Base-by-base conservation (phyloP, 1,140 invertebrate genomes). In the Calosoma granatense region DNA sequence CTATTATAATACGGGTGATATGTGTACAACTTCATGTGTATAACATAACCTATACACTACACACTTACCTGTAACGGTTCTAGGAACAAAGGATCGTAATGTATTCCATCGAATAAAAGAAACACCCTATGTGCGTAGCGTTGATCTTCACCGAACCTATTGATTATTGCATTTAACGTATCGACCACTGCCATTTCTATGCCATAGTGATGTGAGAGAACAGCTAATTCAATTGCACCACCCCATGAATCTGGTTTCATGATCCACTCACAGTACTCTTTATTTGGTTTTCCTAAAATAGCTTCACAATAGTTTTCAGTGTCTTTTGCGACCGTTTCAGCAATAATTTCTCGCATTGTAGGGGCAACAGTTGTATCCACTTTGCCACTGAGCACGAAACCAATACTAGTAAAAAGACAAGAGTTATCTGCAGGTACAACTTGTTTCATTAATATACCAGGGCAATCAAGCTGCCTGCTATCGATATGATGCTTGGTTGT, bases 371-470 rank as follows among this genome's bases (percentile, higher is more conserved):
- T 77, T 55, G 85, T 80, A 67, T 94, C 87, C 20, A 91, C 79
- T 72, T 85, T 84, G 20, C 90, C 90, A 66, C 81, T 83, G 56
- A 83, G 68, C 57, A 83, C 81, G 70, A 81, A 84, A 60, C 80
- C 82, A 65, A 97, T 81, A 70, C 91, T 93, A 56, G 90, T 94
- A 73, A 97, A 97, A 15, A 97, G 78, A 73, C 94, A 97, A 2
- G 93, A 97, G 73, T 97, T 96, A 71, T 97, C 92, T 3, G 93
- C 87, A 59, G 94, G 92, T 36, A 97, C 94, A 47, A 92, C 83
- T 74, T 89, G 86, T 67, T 92, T 88, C 78, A 94, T 83, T 19
- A 97, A 75, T 58, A 93, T 82, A n/a, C 90, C 91, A 60, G 79
- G 78, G 56, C 72, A 74, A 60, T 77, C 72, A 0, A 74, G 36